These are phyloP conservation scores for Protomyctophum bolini DNA, from an alignment of 2,113 vertebrate species.

Conservation along the genomic window DNA sequence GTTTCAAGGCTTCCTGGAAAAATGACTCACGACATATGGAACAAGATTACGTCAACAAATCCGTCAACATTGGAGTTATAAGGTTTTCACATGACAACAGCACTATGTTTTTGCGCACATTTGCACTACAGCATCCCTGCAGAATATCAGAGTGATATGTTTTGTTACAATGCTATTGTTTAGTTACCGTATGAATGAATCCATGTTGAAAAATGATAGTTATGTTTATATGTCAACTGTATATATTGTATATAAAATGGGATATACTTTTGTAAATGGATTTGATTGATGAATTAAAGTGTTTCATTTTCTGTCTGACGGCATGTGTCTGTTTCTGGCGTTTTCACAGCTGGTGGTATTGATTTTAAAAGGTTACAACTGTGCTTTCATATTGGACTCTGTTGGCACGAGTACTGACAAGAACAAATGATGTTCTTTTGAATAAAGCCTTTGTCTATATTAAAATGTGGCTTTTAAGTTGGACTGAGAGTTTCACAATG, in stretches of 20 bases:
- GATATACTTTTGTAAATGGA: constrained; percentile 83
- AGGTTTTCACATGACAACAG: constrained; percentile 67
- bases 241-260: constrained; percentile 83
- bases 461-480: constrained; percentile 48
- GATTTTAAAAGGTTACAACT: constrained; percentile 48
- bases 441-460: constrained; percentile 51
- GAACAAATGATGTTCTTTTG: constrained; percentile 50
- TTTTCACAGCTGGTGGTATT: constrained; percentile 48
- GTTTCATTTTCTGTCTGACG: constrained; percentile 70
- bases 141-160: constrained; percentile 66
- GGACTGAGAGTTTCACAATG: constrained; percentile 49
- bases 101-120: constrained; percentile 72
- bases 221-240: constrained; percentile 76
- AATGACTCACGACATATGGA: constrained; percentile 1
- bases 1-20: constrained; percentile 10
- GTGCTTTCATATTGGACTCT: constrained; percentile 33
- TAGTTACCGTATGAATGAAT: constrained; percentile 68
- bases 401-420: constrained; percentile 53
- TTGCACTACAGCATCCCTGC: constrained; percentile 76
- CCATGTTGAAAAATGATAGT: constrained; percentile 66
- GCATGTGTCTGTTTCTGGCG: constrained; percentile 43
- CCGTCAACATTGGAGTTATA: constrained; percentile 55
- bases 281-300: constrained; percentile 79
- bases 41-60: constrained; percentile 26
- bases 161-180: constrained; percentile 71